Base-by-base conservation (phyloP, 1,140 invertebrate species). In the Sarcophaga bullata region DNA sequence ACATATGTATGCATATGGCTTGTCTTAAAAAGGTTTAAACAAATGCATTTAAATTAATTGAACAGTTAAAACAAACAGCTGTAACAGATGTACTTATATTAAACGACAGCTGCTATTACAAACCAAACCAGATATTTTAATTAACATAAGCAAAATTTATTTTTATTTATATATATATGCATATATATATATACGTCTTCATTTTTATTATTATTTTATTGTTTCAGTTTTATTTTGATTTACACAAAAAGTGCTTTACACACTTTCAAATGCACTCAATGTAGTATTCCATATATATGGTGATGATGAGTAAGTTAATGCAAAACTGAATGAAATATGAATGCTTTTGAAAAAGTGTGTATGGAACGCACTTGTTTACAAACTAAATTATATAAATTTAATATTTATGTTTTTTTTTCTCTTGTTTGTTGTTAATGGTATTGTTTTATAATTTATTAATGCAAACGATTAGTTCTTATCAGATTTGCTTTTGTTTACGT, bases 301-400 rank as follows among this genome's bases (percentile, higher is more conserved):
- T 6, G 6, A n/a, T 13, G 7, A n/a, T 15, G 54, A 13, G 54
- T 13, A 7, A n/a, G 54, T 7, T n/a, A 37, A 37, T 5, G 13
- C 7, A 58, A 7, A 58, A 58, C 7, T 58, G 54, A n/a, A 58
- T 15, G 15, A 58, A 58, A 37, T 4, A 4, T 58, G 54, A 4
- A 58, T 13, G 11, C 54, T n/a, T 58, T 58, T 58, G 15, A 58
- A 58, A 37, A 37, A 58, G 15, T 58, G 54, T n/a, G 11, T n/a
- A n/a, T 7, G 54, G 54, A 13, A 2, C 6, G 15, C 54, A 58
- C 54, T 58, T 58, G 54, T 68, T 68, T 68, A 68, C 62, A 68
- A 68, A 68, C 62, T 68, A 68, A 19, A 68, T n/a, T 68, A 68
- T 52, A 10, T 68, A 68, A 68, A 68, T 68, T 68, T 8, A 68